These are phyloP conservation scores for Hapalemur alaotrensis DNA, from an alignment of 2,797 vertebrate genomes.

Conservation along the genomic window DNA sequence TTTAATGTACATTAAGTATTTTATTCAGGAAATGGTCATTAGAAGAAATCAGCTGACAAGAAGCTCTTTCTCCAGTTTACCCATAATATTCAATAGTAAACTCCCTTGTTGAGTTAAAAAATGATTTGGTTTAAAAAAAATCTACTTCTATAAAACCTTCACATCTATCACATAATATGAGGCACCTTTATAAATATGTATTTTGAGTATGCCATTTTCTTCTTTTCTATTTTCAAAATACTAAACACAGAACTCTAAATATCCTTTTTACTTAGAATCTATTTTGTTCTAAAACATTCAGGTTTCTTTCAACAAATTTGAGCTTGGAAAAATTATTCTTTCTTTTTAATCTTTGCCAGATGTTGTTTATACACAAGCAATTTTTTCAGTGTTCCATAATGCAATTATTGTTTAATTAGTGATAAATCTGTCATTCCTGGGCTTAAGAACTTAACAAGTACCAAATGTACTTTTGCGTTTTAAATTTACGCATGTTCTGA, in stretches of 20 bases:
- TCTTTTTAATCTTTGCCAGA: constrained; percentile 76
- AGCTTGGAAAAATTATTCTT: constrained; percentile 61
- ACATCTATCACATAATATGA: not conserved
- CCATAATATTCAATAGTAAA: constrained; percentile 4
- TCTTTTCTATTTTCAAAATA: constrained; percentile 46
- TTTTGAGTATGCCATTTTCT: constrained; percentile 37
- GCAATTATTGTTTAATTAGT: constrained; percentile 72
- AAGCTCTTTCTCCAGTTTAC: not conserved
- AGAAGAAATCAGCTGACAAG: not conserved
- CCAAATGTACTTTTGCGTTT: constrained; percentile 56
- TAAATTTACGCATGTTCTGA: not conserved
- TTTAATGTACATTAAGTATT: not conserved
- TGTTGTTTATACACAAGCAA: constrained; percentile 70
- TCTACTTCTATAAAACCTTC: constrained; percentile 26
- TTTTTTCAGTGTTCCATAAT: constrained; percentile 65
- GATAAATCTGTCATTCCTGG: constrained; percentile 70
- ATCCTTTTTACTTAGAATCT: constrained; percentile 48
- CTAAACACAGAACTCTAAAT: constrained; percentile 51
- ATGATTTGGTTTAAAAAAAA: not conserved
- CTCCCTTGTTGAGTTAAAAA: constrained; percentile 4
- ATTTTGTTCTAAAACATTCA: constrained; percentile 72
- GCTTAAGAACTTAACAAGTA: constrained; percentile 54
- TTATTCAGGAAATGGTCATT: not conserved
- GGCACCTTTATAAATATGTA: not conserved
- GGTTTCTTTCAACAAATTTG: constrained; percentile 69